Percentiles rank a stretch among this genome's conserved stretches.
Conservation (phyloP, 2,888 invertebrate genomes). For the Chamaedrilus cognettii region DNA sequence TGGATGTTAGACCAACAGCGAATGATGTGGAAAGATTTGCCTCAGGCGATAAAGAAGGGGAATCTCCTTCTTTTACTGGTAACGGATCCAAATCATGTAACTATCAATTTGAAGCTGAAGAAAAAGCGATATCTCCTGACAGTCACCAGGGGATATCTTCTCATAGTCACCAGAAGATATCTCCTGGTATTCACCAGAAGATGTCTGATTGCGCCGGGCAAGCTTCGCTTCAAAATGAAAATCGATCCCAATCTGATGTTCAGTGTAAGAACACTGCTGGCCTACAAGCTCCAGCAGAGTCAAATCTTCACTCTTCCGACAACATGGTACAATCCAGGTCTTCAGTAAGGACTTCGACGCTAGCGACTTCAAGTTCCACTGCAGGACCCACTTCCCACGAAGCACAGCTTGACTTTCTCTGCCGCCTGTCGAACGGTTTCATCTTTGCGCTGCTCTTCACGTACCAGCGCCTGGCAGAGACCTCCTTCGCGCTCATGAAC, state of each 20-base stretch:
- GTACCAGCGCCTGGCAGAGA: constrained; percentile 39
- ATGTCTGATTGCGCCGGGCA: too few species aligned
- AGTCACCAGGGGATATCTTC: background rate
- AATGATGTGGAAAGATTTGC: background rate
- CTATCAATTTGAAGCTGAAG: too few species aligned
- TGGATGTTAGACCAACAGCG: too few species aligned
- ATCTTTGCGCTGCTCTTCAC: constrained; percentile 37
- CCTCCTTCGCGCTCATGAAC: constrained; percentile 37
- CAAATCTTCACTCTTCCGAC: too few species aligned
- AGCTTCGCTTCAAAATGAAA: background rate
- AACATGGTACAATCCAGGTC: background rate
- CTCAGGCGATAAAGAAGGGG: background rate
- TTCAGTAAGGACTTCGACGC: background rate
- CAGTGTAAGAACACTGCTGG: too few species aligned
- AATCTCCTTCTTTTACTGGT: too few species aligned
- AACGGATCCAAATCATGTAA: too few species aligned
- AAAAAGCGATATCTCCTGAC: too few species aligned
- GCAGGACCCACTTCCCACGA: too few species aligned
- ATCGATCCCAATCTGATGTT: too few species aligned
- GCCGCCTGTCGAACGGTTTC: constrained; percentile 36
- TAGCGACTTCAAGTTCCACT: too few species aligned
- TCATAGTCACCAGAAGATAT: background rate
- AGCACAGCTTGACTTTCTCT: constrained; percentile 19
- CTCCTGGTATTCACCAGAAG: background rate
- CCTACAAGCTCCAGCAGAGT: too few species aligned